A percentile compares a stretch with the other conserved stretches of the same genome.
Evolutionary conservation across 2,888 invertebrate species (phyloP).

Genomic region (Cheilosia variabilis): DNA sequence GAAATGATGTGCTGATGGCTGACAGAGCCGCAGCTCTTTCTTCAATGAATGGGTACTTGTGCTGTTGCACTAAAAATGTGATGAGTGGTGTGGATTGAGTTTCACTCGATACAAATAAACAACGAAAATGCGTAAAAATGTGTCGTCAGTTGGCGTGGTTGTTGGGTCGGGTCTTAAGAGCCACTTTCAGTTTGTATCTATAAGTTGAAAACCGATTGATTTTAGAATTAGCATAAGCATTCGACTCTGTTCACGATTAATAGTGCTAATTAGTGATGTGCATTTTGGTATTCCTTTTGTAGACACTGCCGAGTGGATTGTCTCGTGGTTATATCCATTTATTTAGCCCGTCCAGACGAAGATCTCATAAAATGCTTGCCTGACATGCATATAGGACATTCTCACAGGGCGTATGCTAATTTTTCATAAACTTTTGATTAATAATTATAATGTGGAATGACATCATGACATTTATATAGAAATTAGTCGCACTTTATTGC

Average conservation of each 20-base stretch:
- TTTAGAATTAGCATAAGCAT: conserved; percentile 21
- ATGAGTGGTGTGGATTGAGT: conserved; percentile 25
- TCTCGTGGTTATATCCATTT: conserved; percentile 17
- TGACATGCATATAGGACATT: background rate
- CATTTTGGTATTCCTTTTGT: conserved; percentile 14
- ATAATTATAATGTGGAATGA: conserved; percentile 1
- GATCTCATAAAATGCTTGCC: conserved; percentile 8
- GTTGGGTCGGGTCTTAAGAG: background rate
- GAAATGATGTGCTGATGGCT: conserved; percentile 5
- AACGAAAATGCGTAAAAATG: conserved; percentile 46
- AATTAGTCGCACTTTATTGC: background rate
- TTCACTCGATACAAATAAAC: conserved; percentile 11
- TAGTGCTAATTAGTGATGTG: conserved; percentile 43
- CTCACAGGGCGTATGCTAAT: conserved; percentile 22
- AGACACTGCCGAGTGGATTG: background rate
- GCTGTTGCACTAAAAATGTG: background rate
- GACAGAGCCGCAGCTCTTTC: conserved; percentile 2
- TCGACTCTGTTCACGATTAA: conserved; percentile 14
- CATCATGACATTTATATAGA: background rate
- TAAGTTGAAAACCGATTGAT: conserved; percentile 13
- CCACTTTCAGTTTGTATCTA: background rate
- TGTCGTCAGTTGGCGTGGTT: conserved; percentile 16
- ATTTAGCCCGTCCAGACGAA: conserved; percentile 28
- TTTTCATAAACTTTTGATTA: background rate
- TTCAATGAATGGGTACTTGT: conserved; percentile 37